Percentiles rank a stretch among this genome's conserved stretches.
These are phyloP conservation scores for Peromyscus aztecus DNA, from an alignment of 2,797 vertebrate genomes.

Conservation along the genomic window DNA sequence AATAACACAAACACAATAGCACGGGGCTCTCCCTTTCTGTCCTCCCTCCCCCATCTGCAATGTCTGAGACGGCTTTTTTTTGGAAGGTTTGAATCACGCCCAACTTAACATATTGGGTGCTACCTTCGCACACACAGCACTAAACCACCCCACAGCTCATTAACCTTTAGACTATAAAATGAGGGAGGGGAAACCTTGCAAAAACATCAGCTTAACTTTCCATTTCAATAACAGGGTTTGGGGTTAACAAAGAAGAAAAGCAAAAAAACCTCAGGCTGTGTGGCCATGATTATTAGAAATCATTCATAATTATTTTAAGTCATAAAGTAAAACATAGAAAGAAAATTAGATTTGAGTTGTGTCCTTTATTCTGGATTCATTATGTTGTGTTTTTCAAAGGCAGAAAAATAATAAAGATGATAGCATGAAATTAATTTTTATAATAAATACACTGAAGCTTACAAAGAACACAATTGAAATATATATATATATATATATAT, in stretches of 20 bases:
- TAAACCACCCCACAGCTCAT: slow-evolving; percentile 83
- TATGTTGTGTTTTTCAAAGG: not conserved
- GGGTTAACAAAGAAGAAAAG: slow-evolving; percentile 74
- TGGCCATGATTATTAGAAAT: slow-evolving; percentile 56
- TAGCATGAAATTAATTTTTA: not conserved
- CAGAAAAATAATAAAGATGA: not conserved
- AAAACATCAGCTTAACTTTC: slow-evolving; percentile 80
- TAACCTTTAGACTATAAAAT: slow-evolving; percentile 84
- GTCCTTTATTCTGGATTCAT: slow-evolving; percentile 6
- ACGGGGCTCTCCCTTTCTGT: slow-evolving; percentile 50
- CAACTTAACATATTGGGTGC: slow-evolving; percentile 86
- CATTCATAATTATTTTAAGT: slow-evolving; percentile 16
- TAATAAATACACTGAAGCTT: not conserved
- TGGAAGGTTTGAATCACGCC: slow-evolving; percentile 79
- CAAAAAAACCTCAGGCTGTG: slow-evolving; percentile 58
- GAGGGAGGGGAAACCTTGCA: slow-evolving; percentile 34
- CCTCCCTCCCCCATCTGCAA: not conserved
- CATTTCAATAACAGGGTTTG: slow-evolving; percentile 72
- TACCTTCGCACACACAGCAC: slow-evolving; percentile 79
- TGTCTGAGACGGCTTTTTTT: slow-evolving; percentile 57
- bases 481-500: not conserved
- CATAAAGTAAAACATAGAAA: slow-evolving; percentile 3
- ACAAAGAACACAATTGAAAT: not conserved
- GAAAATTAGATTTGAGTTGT: slow-evolving; percentile 29
- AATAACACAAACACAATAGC: slow-evolving; percentile 1